Conservation (phyloP, 1,140 invertebrate species). For the Samia ricini region DNA sequence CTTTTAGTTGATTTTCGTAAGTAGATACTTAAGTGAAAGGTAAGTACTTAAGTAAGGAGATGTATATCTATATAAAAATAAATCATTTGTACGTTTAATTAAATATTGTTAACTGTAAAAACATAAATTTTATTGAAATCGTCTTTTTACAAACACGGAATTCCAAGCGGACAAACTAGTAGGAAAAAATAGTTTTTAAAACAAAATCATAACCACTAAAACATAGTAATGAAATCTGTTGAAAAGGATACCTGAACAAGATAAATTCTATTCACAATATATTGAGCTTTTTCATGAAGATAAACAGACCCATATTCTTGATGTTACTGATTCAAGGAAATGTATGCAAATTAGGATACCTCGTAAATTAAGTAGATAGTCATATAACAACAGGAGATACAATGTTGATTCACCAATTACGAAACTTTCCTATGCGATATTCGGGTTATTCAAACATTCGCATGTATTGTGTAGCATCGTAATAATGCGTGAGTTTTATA, state of each 20-base stretch:
- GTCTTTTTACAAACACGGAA: no score
- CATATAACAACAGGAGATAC: not conserved
- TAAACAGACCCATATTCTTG: not conserved
- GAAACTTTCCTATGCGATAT: constrained; percentile 5
- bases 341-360: not conserved
- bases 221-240: not conserved
- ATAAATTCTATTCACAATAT: not conserved
- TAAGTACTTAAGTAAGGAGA: no score
- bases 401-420: constrained; percentile 14
- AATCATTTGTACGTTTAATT: no score
- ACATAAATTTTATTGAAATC: no score
- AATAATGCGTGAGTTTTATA: not conserved
- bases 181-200: no score
- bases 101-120: no score
- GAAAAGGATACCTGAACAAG: not conserved
- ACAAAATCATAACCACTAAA: not conserved
- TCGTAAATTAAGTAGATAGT: not conserved
- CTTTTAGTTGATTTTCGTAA: no score
- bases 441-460: constrained; percentile 17
- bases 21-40: no score
- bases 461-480: not conserved
- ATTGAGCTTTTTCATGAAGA: not conserved
- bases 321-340: not conserved
- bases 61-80: no score
- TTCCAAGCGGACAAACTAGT: no score